A percentile compares a stretch with the other conserved stretches of the same genome.
Evolutionary conservation across 2,113 vertebrate species (phyloP).

Genomic region (Glaucomys volans): DNA sequence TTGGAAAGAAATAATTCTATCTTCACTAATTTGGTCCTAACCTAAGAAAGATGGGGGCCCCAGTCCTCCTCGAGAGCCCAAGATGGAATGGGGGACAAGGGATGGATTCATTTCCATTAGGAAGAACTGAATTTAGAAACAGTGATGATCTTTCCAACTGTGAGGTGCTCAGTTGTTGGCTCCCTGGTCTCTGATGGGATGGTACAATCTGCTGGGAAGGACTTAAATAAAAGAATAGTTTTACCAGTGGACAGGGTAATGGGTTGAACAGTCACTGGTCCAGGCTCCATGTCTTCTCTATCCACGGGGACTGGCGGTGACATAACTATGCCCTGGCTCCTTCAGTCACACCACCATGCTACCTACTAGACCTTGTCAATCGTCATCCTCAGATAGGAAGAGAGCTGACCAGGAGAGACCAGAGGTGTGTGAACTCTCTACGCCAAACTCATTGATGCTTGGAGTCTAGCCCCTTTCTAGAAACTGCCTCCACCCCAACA

Average conservation of each 20-base stretch:
- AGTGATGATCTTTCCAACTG: neutral
- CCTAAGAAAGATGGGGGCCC: neutral
- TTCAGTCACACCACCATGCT: neutral
- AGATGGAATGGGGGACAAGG: neutral
- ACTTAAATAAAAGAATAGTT: neutral
- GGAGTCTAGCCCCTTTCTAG: neutral
- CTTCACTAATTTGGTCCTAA: neutral
- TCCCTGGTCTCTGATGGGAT: neutral
- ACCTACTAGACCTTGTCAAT: neutral
- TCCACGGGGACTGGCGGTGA: neutral
- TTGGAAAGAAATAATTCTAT: neutral
- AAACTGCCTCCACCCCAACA: neutral
- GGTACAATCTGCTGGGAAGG: neutral
- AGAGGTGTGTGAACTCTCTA: neutral
- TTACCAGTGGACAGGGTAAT: neutral
- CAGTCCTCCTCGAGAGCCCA: neutral
- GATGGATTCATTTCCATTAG: neutral
- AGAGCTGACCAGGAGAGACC: neutral
- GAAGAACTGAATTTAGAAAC: neutral
- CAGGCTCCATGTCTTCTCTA: neutral
- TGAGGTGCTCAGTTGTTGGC: neutral
- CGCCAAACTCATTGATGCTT: neutral
- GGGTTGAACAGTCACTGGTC: neutral
- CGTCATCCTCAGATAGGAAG: neutral
- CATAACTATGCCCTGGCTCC: neutral